Evolutionary conservation across 2,113 vertebrate genomes (phyloP).

Genomic region (Cricetomys ansorgei): DNA sequence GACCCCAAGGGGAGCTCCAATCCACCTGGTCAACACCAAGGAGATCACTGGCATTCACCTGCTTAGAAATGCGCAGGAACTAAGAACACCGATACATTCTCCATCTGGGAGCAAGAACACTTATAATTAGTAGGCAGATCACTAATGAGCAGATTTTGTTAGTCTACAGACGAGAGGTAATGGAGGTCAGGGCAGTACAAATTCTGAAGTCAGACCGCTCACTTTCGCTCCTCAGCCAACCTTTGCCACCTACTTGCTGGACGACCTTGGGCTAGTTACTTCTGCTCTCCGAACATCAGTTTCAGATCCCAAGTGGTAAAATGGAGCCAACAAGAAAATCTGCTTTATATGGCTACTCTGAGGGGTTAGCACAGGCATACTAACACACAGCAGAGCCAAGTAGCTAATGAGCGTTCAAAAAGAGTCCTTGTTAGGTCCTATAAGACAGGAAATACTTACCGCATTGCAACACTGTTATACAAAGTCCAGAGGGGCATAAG

Average conservation of each 20-base stretch:
- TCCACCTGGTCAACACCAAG: constrained; percentile 35
- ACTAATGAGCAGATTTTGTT: constrained; percentile 23
- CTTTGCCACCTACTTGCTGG: not conserved
- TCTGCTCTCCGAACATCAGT: not conserved
- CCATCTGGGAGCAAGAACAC: constrained; percentile 52
- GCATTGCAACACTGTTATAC: not conserved
- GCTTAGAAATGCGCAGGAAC: constrained; percentile 61
- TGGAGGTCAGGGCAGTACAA: not conserved
- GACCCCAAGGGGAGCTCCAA: not conserved
- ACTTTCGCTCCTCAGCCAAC: not conserved
- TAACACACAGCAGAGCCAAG: not conserved
- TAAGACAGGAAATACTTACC: not conserved
- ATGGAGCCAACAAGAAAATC: constrained; percentile 6
- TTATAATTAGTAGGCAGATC: constrained; percentile 43
- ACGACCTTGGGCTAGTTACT: not conserved
- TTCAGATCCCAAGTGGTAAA: constrained; percentile 18
- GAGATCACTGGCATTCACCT: constrained; percentile 33
- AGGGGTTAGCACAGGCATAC: not conserved
- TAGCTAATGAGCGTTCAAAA: constrained; percentile 10
- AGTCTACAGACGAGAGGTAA: not conserved
- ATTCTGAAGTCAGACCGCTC: not conserved
- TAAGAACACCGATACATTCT: constrained; percentile 48
- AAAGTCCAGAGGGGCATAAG: not conserved
- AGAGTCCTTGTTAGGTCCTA: not conserved
- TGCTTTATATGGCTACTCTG: not conserved